Base-by-base conservation (phyloP, 2,113 vertebrate species). In the Scomber scombrus region DNA sequence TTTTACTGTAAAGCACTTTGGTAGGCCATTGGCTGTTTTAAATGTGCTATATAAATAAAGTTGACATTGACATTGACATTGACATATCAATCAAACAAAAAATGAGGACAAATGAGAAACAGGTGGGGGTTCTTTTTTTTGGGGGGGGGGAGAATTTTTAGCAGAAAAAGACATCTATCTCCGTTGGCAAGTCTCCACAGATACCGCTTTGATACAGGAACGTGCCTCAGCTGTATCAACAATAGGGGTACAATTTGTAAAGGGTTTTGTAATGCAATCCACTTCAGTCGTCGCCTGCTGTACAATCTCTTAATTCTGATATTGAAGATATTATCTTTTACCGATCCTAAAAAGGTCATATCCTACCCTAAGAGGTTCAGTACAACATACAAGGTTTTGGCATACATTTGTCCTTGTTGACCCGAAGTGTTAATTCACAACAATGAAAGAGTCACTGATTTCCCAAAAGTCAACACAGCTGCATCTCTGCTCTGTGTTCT, bases 401-500 rank as follows among this genome's bases (percentile, higher is more conserved):
- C 10, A 11, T 3, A 3, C 1, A 43, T 31, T 45, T 71, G 76
- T 64, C 71, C 43, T 67, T 61, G 47, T 63, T 82, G 75, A 76
- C 72, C 72, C 61, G 3, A 54, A 58, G 26, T 34, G 84, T 84
- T 82, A 84, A 84, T 60, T 55, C 71, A 66, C 71, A 85, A 78
- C 81, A 76, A 58, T 68, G 55, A 80, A 49, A 68, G 13, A 74
- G 91, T 85, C 75, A 90, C 90, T 86, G 55, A 91, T 93, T 90
- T 82, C 71, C 85, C 40, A 49, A 77, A 65, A 47, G 81, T 74
- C 45, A 85, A 82, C 83, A 68, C 2, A 3, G 56, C 1, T 16
- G n/a, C 51, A 21, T 31, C 51, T 70, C 55, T 7, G 5, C 45
- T 70, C 18, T 12, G 60, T 64, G 58, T 57, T 51, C 64, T 12